These are phyloP conservation scores for Proisotoma minuta DNA, from an alignment of 2,888 invertebrate species.

Conservation along the genomic window DNA sequence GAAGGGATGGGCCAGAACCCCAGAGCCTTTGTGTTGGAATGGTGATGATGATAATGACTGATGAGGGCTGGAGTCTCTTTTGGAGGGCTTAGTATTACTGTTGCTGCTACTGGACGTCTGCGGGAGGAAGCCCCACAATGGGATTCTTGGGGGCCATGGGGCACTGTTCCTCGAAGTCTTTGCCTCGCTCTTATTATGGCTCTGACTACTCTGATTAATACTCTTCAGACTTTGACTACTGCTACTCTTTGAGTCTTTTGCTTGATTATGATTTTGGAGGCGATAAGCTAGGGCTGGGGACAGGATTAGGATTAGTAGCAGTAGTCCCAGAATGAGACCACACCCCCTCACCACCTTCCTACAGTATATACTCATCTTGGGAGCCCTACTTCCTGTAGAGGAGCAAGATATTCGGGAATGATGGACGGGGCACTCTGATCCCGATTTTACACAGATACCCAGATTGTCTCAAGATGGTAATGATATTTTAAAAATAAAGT, in stretches of 20 bases:
- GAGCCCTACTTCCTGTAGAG: too few relatives aligned
- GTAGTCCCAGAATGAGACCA: neutral
- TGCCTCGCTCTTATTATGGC: neutral
- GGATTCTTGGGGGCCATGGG: constrained; percentile 21
- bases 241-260: too few relatives aligned
- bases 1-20: neutral
- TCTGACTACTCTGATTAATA: neutral
- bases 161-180: too few relatives aligned
- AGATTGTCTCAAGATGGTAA: too few relatives aligned
- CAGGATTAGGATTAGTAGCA: neutral
- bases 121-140: constrained; percentile 41
- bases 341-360: neutral
- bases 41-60: neutral
- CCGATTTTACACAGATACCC: too few relatives aligned
- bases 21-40: too few relatives aligned
- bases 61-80: neutral
- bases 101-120: neutral
- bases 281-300: neutral
- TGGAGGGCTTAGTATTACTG: neutral
- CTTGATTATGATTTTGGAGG: neutral
- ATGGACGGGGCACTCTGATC: too few relatives aligned
- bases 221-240: neutral
- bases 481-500: too few relatives aligned
- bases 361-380: neutral
- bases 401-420: too few relatives aligned